Evolutionary conservation across 2,888 invertebrate species (phyloP).

Genomic region (Acheta domesticus): DNA sequence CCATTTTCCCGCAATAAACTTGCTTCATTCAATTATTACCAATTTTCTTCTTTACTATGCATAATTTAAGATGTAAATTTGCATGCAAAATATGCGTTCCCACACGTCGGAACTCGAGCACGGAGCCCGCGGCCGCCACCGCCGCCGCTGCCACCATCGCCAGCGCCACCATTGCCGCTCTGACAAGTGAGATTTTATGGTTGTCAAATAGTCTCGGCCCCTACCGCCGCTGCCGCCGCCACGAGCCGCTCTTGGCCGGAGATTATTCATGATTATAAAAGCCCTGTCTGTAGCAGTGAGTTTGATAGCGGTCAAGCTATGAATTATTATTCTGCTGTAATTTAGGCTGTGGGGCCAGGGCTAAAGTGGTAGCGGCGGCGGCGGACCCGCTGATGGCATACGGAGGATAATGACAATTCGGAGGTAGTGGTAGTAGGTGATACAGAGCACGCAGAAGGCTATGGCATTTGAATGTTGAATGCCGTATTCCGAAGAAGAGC

Average conservation of each 20-base stretch:
- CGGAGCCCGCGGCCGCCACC: background rate
- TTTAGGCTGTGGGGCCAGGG: background rate
- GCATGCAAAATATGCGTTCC: constrained; percentile 18
- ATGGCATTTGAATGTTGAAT: too few species aligned
- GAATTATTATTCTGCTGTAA: constrained; percentile 4
- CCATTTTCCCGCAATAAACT: constrained; percentile 18
- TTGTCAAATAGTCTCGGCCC: background rate
- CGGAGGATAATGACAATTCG: background rate
- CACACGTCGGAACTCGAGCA: background rate
- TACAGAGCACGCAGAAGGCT: too few species aligned
- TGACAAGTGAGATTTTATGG: constrained; percentile 18
- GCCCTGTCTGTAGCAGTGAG: background rate
- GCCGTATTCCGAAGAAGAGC: too few species aligned
- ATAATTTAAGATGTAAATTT: constrained; percentile 18
- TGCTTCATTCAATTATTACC: background rate
- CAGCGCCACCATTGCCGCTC: background rate
- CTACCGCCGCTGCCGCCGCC: background rate
- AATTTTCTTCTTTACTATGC: constrained; percentile 18
- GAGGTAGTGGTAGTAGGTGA: too few species aligned
- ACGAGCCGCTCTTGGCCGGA: background rate
- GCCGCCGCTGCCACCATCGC: background rate
- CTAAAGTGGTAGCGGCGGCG: background rate
- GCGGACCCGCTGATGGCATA: background rate
- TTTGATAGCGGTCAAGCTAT: constrained; percentile 18
- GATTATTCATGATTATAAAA: constrained; percentile 18